These are phyloP conservation scores for Pachyrhynchus sulphureomaculatus DNA, from an alignment of 1,140 invertebrate species.

Conservation along the genomic window DNA sequence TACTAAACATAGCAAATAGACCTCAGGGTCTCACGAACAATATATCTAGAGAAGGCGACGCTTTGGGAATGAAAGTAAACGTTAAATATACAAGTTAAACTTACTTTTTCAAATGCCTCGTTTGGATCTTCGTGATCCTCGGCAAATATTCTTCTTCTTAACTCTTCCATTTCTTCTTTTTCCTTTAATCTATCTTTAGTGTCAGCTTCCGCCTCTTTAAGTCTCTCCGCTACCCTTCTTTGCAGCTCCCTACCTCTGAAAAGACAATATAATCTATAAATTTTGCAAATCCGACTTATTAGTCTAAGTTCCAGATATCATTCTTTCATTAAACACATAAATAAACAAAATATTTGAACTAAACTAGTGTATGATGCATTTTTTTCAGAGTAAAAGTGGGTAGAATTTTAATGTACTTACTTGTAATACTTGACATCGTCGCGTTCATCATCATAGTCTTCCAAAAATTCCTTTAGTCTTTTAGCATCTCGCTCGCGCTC, in stretches of 20 bases:
- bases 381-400: too few species aligned
- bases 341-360: too few species aligned
- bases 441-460: constrained; percentile 97
- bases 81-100: too few species aligned
- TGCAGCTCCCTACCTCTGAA: constrained; percentile 82
- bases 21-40: too few species aligned
- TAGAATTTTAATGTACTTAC: constrained; percentile 51
- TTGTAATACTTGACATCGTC: constrained; percentile 97
- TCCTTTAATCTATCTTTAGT: constrained; percentile 86
- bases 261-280: constrained; percentile 34
- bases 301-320: too few species aligned
- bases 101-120: constrained; percentile 76
- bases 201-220: constrained; percentile 90
- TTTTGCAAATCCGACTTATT: not conserved
- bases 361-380: too few species aligned
- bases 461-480: constrained; percentile 93
- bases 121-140: constrained; percentile 79
- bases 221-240: constrained; percentile 82
- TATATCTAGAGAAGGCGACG: too few species aligned
- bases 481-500: constrained; percentile 88
- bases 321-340: too few species aligned
- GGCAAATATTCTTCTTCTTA: constrained; percentile 79
- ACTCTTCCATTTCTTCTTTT: constrained; percentile 88
- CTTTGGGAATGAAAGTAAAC: too few species aligned
- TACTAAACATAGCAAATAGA: too few species aligned